Conservation (phyloP, 1,140 invertebrate genomes). For the Psilanteris sp. region DNA sequence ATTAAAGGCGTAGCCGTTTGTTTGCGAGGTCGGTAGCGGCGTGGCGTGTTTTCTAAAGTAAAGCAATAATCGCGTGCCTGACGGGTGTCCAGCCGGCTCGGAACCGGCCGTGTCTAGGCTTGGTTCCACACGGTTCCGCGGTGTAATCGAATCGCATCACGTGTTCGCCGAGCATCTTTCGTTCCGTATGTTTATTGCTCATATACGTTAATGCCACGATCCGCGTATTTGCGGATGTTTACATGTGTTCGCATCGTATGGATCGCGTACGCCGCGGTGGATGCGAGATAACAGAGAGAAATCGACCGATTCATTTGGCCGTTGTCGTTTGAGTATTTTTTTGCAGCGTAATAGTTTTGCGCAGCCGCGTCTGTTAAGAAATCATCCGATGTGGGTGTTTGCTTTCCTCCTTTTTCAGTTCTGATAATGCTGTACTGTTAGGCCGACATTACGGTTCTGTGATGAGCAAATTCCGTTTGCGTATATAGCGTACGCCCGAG, state of each 20-base stretch:
- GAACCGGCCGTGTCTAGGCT: too few species aligned
- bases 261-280: not conserved
- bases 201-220: constrained; percentile 32
- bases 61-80: constrained; percentile 57
- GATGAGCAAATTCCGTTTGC: too few species aligned
- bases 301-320: constrained; percentile 7
- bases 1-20: constrained; percentile 51
- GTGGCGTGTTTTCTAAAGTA: constrained; percentile 48
- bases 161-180: constrained; percentile 14
- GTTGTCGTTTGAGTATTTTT: constrained; percentile 6
- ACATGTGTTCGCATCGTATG: constrained; percentile 26
- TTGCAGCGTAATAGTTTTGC: too few species aligned
- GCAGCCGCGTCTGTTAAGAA: too few species aligned
- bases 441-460: too few species aligned
- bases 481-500: too few species aligned
- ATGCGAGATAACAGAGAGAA: constrained; percentile 14
- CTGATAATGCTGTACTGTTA: too few species aligned
- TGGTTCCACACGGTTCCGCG: constrained; percentile 30
- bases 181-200: constrained; percentile 39
- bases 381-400: too few species aligned
- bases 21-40: constrained; percentile 21
- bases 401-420: too few species aligned
- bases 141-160: constrained; percentile 39
- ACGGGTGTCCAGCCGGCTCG: constrained; percentile 23
- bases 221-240: constrained; percentile 37